Conservation (phyloP, 30 jellyfish, hydroid and myxozoan genomes). For the Hydra vulgaris region DNA sequence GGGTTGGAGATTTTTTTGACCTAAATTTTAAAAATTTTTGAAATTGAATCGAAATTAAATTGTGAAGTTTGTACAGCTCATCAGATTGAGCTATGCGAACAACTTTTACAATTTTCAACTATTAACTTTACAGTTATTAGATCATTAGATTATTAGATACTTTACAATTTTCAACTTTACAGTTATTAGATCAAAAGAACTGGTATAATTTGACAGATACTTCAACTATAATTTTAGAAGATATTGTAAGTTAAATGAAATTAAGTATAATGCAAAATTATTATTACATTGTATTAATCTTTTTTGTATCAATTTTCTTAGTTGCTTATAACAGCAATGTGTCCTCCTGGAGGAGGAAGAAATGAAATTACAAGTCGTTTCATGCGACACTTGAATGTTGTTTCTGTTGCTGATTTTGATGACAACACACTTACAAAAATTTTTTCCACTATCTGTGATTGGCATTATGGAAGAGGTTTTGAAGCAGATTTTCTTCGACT, state of each 20-base stretch:
- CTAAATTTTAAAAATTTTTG: no score
- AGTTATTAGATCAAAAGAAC: slow-evolving; percentile 89
- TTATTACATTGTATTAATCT: no score
- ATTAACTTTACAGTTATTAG: neutral
- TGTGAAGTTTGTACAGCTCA: no score
- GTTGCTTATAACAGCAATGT: slow-evolving; percentile 96
- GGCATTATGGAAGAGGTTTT: slow-evolving; percentile 93
- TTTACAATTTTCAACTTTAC: neutral
- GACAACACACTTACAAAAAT: slow-evolving; percentile 82
- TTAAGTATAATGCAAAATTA: neutral
- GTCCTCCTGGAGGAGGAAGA: slow-evolving; percentile 99
- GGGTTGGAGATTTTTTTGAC: neutral
- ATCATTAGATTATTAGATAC: neutral
- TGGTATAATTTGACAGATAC: slow-evolving; percentile 97
- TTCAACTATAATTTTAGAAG: slow-evolving; percentile 76
- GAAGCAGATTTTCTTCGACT: slow-evolving; percentile 80
- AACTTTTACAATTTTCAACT: no score
- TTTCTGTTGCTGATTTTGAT: slow-evolving; percentile 91
- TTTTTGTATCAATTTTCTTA: no score
- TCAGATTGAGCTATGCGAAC: no score
- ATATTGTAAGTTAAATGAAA: slow-evolving; percentile 50
- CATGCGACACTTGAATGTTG: slow-evolving; percentile 78
- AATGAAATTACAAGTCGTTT: slow-evolving; percentile 83
- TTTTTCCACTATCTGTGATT: slow-evolving; percentile 83
- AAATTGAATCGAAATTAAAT: no score